Evolutionary conservation across 2,888 invertebrate genomes (phyloP).

Genomic region (Sclerodermus sp.): DNA sequence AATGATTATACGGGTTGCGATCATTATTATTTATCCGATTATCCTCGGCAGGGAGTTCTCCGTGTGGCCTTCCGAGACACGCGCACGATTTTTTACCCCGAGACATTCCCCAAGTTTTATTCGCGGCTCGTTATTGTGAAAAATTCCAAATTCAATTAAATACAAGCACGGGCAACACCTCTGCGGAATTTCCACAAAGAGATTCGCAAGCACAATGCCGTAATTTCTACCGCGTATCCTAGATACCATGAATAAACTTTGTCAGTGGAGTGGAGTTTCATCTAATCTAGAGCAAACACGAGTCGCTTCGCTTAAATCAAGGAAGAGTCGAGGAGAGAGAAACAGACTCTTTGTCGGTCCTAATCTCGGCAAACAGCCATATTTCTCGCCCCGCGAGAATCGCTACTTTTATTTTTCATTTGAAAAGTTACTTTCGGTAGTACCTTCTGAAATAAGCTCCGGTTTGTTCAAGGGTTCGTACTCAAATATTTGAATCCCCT

Average conservation of each 20-base stretch:
- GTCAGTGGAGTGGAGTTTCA: slow-evolving; percentile 19
- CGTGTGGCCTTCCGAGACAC: too few relatives aligned
- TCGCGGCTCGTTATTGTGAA: too few relatives aligned
- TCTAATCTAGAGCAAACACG: slow-evolving; percentile 50
- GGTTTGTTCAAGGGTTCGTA: too few relatives aligned
- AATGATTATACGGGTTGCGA: too few relatives aligned
- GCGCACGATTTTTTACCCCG: too few relatives aligned
- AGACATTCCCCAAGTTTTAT: too few relatives aligned
- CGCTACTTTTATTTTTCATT: neutral
- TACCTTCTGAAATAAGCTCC: slow-evolving; percentile 18
- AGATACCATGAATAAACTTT: slow-evolving; percentile 21
- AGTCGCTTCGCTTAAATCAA: slow-evolving; percentile 43
- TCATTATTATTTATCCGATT: too few relatives aligned
- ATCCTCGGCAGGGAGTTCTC: too few relatives aligned
- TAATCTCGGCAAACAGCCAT: slow-evolving; percentile 48
- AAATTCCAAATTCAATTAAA: too few relatives aligned
- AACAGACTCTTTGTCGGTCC: slow-evolving; percentile 43
- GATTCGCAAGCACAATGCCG: too few relatives aligned
- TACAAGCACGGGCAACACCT: too few relatives aligned
- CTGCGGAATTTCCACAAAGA: neutral
- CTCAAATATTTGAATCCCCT: too few relatives aligned
- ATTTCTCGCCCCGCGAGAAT: slow-evolving; percentile 32
- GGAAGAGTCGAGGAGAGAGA: slow-evolving; percentile 36
- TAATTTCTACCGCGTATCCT: slow-evolving; percentile 4
- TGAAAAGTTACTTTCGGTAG: slow-evolving; percentile 18